Percentiles rank a stretch among this genome's conserved stretches.
Evolutionary conservation across 1,140 invertebrate species (phyloP).

Genomic region (Macrosteles quadrilineatus): DNA sequence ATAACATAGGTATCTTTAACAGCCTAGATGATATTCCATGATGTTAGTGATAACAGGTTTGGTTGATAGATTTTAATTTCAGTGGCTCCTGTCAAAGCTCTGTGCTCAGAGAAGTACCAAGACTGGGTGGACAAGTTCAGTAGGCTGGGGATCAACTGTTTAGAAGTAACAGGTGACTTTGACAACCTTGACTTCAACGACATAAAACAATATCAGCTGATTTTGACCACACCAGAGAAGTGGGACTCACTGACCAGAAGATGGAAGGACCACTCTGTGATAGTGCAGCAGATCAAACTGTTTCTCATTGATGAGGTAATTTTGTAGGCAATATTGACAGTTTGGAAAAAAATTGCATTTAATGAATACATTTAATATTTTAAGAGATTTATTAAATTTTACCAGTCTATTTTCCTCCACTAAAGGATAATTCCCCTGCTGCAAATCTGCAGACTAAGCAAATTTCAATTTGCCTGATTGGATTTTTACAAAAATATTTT

Average conservation of each 20-base stretch:
- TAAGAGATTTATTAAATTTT: too few species aligned
- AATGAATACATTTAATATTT: too few species aligned
- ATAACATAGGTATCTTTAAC: too few species aligned
- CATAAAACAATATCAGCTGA: constrained; percentile 56
- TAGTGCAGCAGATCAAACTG: constrained; percentile 65
- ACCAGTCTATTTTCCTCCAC: too few species aligned
- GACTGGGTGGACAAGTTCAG: constrained; percentile 76
- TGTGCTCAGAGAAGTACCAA: constrained; percentile 68
- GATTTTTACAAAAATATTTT: too few species aligned
- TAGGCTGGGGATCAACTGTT: constrained; percentile 60
- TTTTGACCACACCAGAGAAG: constrained; percentile 84
- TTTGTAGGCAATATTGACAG: too few species aligned
- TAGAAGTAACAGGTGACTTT: constrained; percentile 77
- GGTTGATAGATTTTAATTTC: constrained; percentile 46
- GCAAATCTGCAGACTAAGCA: too few species aligned
- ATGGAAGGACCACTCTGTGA: constrained; percentile 64
- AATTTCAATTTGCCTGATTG: too few species aligned
- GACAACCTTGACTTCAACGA: constrained; percentile 61
- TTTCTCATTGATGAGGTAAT: constrained; percentile 80
- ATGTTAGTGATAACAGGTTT: too few species aligned
- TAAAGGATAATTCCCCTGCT: too few species aligned
- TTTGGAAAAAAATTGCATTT: too few species aligned
- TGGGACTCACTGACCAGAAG: constrained; percentile 78
- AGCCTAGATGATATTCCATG: too few species aligned
- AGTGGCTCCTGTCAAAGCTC: constrained; percentile 81